Conservation (phyloP, 37 sponge, comb jelly and placozoan species). For the Chondrosia reniformis region DNA sequence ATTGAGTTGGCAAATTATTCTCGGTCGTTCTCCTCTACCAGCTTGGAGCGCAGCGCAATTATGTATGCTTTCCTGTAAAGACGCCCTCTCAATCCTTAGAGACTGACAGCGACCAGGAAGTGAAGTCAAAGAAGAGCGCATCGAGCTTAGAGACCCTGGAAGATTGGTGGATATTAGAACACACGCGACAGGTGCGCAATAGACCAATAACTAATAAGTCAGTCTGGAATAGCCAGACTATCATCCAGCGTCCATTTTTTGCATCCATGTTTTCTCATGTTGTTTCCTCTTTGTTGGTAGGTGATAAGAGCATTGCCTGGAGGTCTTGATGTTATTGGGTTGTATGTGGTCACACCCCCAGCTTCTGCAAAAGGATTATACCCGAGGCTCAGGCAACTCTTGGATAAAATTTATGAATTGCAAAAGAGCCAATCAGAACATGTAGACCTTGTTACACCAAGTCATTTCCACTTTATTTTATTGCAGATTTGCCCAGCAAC, state of each 20-base stretch:
- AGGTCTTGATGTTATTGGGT: conserved; percentile 16
- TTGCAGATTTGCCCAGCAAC: not conserved
- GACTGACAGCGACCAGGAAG: not conserved
- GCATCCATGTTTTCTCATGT: not conserved
- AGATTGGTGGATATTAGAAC: conserved; percentile 20
- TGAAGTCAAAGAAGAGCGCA: not conserved
- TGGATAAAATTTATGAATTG: not conserved
- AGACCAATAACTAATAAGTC: not conserved
- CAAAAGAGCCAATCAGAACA: too few species aligned
- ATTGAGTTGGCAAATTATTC: not conserved
- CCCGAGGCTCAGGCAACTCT: conserved; percentile 2
- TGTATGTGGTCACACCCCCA: not conserved
- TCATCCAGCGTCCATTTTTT: not conserved
- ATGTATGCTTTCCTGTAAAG: conserved; percentile 2
- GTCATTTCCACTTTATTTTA: too few species aligned
- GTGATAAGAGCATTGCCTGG: conserved; percentile 4
- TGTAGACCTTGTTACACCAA: too few species aligned
- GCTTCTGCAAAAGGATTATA: conserved; percentile 1
- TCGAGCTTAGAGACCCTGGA: not conserved
- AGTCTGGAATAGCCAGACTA: not conserved
- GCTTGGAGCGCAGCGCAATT: not conserved
- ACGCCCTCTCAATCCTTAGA: not conserved
- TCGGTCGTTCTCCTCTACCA: not conserved
- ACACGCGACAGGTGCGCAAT: conserved; percentile 1
- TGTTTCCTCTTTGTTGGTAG: not conserved